Evolutionary conservation across 53 echinoderm and acorn worm species (phyloP).

Genomic region (Mesocentrotus franciscanus): DNA sequence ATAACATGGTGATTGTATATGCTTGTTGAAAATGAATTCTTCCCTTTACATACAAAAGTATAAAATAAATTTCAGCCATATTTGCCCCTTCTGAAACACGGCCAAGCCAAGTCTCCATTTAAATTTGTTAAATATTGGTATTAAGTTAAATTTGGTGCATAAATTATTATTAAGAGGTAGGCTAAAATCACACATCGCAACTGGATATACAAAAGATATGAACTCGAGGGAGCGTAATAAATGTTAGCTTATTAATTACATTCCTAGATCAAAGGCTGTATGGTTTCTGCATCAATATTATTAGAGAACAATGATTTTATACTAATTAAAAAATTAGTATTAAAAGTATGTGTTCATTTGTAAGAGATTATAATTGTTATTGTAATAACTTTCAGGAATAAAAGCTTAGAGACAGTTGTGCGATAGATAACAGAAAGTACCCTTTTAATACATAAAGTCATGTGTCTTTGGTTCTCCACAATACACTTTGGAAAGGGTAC

Average conservation of each 20-base stretch:
- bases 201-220: slow-evolving; percentile 15
- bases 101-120: neutral
- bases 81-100: neutral
- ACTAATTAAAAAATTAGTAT: neutral
- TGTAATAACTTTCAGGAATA: neutral
- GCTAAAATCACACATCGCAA: slow-evolving; percentile 23
- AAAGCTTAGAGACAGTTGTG: slow-evolving; percentile 10
- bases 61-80: slow-evolving; percentile 40
- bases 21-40: neutral
- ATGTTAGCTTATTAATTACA: neutral
- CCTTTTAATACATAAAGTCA: neutral
- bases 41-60: slow-evolving; percentile 40
- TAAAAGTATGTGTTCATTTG: neutral
- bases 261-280: neutral
- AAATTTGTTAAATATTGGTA: neutral
- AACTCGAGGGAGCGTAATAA: neutral
- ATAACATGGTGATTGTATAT: neutral
- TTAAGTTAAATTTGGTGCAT: slow-evolving; percentile 20
- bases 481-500: neutral
- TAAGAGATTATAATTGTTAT: neutral
- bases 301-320: neutral
- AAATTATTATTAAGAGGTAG: slow-evolving; percentile 10
- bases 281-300: neutral
- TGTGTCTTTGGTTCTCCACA: neutral
- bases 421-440: neutral